A percentile compares a stretch with the other conserved stretches of the same genome.
Evolutionary conservation across 2,888 invertebrate genomes (phyloP).

Genomic region (Arenicola marina): DNA sequence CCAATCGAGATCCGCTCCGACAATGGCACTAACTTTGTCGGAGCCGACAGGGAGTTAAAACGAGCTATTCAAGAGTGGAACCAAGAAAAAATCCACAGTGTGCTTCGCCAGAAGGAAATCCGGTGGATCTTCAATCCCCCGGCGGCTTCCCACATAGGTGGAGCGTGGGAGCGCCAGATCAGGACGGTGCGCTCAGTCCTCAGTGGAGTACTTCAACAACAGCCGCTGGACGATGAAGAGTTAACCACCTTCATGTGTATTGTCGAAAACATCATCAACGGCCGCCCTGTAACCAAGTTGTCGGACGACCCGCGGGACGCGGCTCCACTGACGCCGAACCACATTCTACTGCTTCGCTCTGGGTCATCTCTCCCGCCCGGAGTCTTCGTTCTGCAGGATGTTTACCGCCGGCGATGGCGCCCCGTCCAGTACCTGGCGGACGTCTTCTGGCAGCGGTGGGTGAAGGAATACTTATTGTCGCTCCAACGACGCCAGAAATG

Average conservation of each 20-base stretch:
- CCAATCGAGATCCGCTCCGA: constrained; percentile 27
- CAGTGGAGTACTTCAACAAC: constrained; percentile 16
- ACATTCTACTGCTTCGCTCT: constrained; percentile 21
- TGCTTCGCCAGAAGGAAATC: constrained; percentile 1
- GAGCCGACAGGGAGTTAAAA: background rate
- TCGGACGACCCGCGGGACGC: constrained; percentile 10
- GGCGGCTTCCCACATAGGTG: constrained; percentile 28
- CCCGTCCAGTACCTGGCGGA: constrained; percentile 13
- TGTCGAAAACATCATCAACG: constrained; percentile 27
- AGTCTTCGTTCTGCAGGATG: constrained; percentile 5
- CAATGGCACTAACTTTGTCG: constrained; percentile 26
- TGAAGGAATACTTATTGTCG: constrained; percentile 9
- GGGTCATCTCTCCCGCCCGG: constrained; percentile 14
- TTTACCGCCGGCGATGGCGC: constrained; percentile 7
- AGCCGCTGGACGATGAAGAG: constrained; percentile 9
- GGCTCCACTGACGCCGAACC: constrained; percentile 26
- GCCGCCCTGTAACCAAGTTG: constrained; percentile 26
- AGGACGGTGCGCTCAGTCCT: constrained; percentile 21
- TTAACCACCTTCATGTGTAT: constrained; percentile 25
- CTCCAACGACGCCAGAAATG: constrained; percentile 18
- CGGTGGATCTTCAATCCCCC: constrained; percentile 26
- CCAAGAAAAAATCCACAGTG: background rate
- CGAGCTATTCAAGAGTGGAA: constrained; percentile 7
- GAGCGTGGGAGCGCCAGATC: constrained; percentile 28
- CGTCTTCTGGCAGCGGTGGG: constrained; percentile 12